Evolutionary conservation across 2,888 invertebrate species (phyloP).

Genomic region (Leptinotarsa haldemani): DNA sequence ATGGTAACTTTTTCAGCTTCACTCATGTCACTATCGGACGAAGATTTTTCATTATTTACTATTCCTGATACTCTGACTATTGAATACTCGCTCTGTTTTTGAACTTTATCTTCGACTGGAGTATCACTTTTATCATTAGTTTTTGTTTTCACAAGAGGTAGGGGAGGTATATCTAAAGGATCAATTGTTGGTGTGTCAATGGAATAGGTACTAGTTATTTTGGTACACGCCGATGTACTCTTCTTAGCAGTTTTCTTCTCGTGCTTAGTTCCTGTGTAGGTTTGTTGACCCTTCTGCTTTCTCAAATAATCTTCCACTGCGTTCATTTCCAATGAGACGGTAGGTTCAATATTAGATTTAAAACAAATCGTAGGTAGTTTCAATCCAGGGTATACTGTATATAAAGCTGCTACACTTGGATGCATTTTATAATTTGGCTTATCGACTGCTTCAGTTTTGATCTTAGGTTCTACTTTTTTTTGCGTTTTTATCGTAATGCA

Average conservation of each 20-base stretch:
- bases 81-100: background rate
- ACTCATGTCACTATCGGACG: background rate
- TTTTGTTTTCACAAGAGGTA: background rate
- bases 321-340: conserved; percentile 46
- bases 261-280: background rate
- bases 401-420: conserved; percentile 41
- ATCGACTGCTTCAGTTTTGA: background rate
- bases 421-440: conserved; percentile 37
- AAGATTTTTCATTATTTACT: background rate
- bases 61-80: background rate
- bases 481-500: background rate
- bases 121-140: background rate
- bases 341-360: conserved; percentile 42
- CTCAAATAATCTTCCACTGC: conserved; percentile 48
- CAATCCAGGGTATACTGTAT: conserved; percentile 40
- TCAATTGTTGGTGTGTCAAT: background rate
- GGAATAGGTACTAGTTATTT: background rate
- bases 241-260: background rate
- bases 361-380: conserved; percentile 44
- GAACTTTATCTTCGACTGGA: background rate
- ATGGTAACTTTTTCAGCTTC: background rate
- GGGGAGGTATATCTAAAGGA: background rate
- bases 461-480: background rate
- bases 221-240: background rate
- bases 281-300: background rate